Conservation (phyloP, 2,797 vertebrate genomes). For the Sphenodon punctatus region DNA sequence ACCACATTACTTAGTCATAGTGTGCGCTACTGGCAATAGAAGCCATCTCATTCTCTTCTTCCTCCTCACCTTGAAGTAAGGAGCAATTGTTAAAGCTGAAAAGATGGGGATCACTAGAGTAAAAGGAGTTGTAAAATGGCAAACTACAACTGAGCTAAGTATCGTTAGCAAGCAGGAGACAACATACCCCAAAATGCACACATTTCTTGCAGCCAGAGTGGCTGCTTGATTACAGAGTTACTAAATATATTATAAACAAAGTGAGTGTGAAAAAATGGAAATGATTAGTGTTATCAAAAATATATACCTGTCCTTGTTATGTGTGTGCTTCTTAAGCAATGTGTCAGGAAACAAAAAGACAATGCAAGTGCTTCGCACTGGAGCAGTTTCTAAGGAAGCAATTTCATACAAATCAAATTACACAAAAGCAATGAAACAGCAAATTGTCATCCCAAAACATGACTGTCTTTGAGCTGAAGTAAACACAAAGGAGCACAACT, state of each 20-base stretch:
- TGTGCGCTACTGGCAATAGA: constrained; percentile 26
- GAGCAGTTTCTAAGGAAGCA: not conserved
- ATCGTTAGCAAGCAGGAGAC: not conserved
- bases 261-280: not conserved
- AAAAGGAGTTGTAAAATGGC: constrained; percentile 27
- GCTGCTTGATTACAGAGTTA: not conserved
- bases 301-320: not conserved
- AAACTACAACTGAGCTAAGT: not conserved
- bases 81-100: not conserved
- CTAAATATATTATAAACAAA: not conserved
- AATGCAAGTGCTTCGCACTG: not conserved
- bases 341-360: not conserved
- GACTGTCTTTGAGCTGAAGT: not conserved
- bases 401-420: not conserved
- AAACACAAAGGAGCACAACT: not conserved
- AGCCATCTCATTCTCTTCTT: not conserved
- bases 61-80: constrained; percentile 1
- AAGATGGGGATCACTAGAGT: constrained; percentile 20
- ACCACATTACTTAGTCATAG: not conserved
- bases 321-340: not conserved
- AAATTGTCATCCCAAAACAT: not conserved
- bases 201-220: not conserved
- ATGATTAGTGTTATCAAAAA: not conserved
- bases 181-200: not conserved
- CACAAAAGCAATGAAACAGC: not conserved